Percentiles rank a stretch among this genome's conserved stretches.
Evolutionary conservation across 2,888 invertebrate species (phyloP).

Genomic region (Cyaniris semiargus): DNA sequence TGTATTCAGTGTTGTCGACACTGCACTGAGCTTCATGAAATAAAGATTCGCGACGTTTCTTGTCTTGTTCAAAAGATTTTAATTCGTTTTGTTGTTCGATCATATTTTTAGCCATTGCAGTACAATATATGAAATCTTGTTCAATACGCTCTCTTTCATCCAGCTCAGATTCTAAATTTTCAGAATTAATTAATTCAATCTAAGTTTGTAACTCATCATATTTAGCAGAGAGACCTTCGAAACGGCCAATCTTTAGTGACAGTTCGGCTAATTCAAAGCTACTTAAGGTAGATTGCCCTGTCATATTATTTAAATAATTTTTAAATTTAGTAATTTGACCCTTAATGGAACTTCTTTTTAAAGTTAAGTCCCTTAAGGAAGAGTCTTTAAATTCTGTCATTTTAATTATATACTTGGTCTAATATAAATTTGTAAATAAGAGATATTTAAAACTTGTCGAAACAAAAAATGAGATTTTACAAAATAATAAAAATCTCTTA

Average conservation of each 20-base stretch:
- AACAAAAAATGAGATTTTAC: not conserved
- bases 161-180: slow-evolving; percentile 14
- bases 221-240: slow-evolving; percentile 30
- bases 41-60: not conserved
- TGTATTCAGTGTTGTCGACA: not conserved
- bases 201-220: slow-evolving; percentile 34
- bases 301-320: slow-evolving; percentile 32
- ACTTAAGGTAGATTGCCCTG: slow-evolving; percentile 1
- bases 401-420: not conserved
- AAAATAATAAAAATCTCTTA: not conserved
- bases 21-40: too few relatives aligned
- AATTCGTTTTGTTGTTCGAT: slow-evolving; percentile 24
- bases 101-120: slow-evolving; percentile 33
- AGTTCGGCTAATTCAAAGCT: slow-evolving; percentile 29
- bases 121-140: slow-evolving; percentile 30
- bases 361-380: not conserved
- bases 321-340: slow-evolving; percentile 34
- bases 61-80: not conserved
- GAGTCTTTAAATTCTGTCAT: not conserved
- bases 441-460: too few relatives aligned
- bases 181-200: slow-evolving; percentile 31
- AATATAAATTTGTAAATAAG: not conserved
- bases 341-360: slow-evolving; percentile 17
- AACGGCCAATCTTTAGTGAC: slow-evolving; percentile 25
- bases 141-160: slow-evolving; percentile 33